Base-by-base conservation (phyloP, 92 coral and sea anemone genomes). In the Nematostella vectensis region DNA sequence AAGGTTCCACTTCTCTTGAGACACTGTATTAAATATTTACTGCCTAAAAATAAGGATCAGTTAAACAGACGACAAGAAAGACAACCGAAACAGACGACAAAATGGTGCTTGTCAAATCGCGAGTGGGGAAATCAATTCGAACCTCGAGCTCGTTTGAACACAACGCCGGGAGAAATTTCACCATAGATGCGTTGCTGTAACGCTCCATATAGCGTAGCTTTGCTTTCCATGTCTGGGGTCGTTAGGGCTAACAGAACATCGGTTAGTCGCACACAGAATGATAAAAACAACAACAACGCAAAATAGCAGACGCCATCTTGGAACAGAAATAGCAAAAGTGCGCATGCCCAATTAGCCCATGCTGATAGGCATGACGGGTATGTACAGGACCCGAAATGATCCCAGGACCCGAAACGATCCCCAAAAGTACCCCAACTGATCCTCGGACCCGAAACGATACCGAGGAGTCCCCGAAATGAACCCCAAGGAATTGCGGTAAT, bases 141-240 rank as follows among this genome's bases (percentile, higher is more conserved):
- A 85, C 95, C 95, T 80, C 95, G 70, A 19, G 88, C 95, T 24
- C 63, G 79, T 11, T 66, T 70, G 31, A 62, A 58, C 27, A 72
- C 30, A 9, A 70, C 31, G 22, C 77, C 80, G 2, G 83, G 67
- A 31, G 81, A 47, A 50, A 71, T 55, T 31, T 54, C 55, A 24
- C 95, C 95, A 42, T 75, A 80, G 37, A 62, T 75, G 31, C 95
- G 74, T 72, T 71, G 74, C 60, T 85, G 95, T 58, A 85, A 44
- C 27, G 78, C 68, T 29, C 62, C 47, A 29, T 85, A 76, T 57
- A 85, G 52, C 25, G 74, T 61, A 31, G 61, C 65, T 28, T 64
- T 65, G 51, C 44, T 48, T 62, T 53, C 57, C 93, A 83, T 84
- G 37, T 68, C 27, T n/a, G n/a, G n/a, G n/a, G n/a, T n/a, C n/a